These are phyloP conservation scores for Cyprinodon brontotheroides DNA, from an alignment of 2,113 vertebrate genomes.

Conservation along the genomic window DNA sequence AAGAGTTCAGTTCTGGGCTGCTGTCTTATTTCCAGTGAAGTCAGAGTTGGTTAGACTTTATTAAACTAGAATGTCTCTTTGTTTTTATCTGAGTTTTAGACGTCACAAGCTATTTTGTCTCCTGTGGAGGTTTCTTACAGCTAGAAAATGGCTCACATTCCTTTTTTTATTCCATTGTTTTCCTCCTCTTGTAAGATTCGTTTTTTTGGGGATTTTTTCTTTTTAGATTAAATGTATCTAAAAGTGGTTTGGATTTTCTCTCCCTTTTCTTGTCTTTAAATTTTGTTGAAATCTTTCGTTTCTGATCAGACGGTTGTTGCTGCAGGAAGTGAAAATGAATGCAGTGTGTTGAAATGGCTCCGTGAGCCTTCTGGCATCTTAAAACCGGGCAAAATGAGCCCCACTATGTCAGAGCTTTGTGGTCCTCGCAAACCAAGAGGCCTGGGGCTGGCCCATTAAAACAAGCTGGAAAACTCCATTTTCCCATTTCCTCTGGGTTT, in stretches of 20 bases:
- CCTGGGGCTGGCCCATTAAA: constrained; percentile 64
- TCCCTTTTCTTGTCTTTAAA: neutral
- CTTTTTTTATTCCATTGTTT: neutral
- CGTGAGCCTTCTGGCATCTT: constrained; percentile 41
- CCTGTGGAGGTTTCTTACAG: constrained; percentile 14
- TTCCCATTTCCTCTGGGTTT: constrained; percentile 73
- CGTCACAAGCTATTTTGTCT: constrained; percentile 38
- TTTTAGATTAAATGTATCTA: neutral
- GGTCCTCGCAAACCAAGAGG: constrained; percentile 64
- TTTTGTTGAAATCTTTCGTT: neutral
- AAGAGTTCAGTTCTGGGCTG: constrained; percentile 27
- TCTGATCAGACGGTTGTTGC: constrained; percentile 14
- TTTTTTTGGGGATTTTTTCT: neutral
- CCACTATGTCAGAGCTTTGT: constrained; percentile 55
- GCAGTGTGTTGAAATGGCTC: constrained; percentile 44
- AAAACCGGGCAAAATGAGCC: constrained; percentile 41
- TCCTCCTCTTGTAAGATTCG: neutral
- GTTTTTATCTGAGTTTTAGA: constrained; percentile 31
- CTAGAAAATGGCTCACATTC: constrained; percentile 17
- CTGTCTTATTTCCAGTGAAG: constrained; percentile 40
- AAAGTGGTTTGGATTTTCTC: neutral
- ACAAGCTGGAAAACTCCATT: constrained; percentile 69
- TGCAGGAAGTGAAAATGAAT: constrained; percentile 60
- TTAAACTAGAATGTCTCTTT: constrained; percentile 19
- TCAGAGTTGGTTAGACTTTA: constrained; percentile 24